Base-by-base conservation (phyloP, 1,140 invertebrate genomes). In the Lordiphosa clarofinis region DNA sequence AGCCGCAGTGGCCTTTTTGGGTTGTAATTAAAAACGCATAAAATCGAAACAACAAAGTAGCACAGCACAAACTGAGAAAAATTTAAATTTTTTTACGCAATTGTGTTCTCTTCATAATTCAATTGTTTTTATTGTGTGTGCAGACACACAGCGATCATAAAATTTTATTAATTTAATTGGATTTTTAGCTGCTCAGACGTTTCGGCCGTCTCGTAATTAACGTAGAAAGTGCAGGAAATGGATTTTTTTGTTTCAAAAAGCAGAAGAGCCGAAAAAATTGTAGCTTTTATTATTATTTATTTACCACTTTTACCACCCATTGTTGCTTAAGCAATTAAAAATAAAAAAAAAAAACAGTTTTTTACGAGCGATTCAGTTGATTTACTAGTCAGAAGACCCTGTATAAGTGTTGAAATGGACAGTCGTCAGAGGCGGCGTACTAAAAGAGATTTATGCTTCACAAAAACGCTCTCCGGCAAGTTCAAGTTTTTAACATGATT, bases 321-420 rank as follows among this genome's bases (percentile, higher is more conserved):
- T 87, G 84, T 87, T 87, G 79, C 50, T 75, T 65, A 74, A 78
- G 87, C 65, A 87, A 87, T 87, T 84, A 81, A 87, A 74, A 59
- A 57, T 33, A 53, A 68, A 61, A 74, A 59, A 57, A 37, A 53
- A 68, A 61, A 54, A 70, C 56, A 73, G 56, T 42, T 67, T 79
- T 84, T 84, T 84, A 73, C 60, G 79, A 86, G 79, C 79, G 73
- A 84, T 84, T 78, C 69, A 73, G 46, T 86, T 84, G 78, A 84
- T 84, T 84, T 84, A 84, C 79, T 84, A 78, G 54, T 44, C 65
- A 86, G 78, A 46, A 42, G 11, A 31, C 43, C 24, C 24, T 72
- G 66, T 75, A 63, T 72, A 76, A 75, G 81, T 73, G 81, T 86
- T 74, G 79, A 86, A 84, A 84, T 53, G 63, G 72, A 84, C 76